These are phyloP conservation scores for Gasterosteus aculeatus DNA, from an alignment of 2,113 vertebrate genomes.

Conservation along the genomic window DNA sequence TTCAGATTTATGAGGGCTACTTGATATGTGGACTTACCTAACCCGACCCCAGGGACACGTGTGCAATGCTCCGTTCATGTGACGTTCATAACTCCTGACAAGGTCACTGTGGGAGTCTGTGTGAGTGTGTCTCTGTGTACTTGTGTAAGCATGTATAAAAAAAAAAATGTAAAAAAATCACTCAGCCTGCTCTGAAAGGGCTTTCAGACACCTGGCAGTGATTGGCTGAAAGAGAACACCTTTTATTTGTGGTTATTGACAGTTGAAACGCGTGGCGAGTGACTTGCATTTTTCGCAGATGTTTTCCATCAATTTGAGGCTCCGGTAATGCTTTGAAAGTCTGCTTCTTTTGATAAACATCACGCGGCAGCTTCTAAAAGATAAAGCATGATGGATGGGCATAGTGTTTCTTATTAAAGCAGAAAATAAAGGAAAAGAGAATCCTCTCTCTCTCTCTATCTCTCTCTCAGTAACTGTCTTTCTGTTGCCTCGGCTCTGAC, in stretches of 20 bases:
- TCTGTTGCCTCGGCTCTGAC: constrained; percentile 46
- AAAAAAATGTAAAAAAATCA: constrained; percentile 18
- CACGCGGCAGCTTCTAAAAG: constrained; percentile 36
- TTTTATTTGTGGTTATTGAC: constrained; percentile 51
- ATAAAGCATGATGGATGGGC: constrained; percentile 50
- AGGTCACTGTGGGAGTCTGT: constrained; percentile 56
- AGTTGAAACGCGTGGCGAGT: constrained; percentile 32
- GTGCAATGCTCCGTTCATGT: constrained; percentile 35
- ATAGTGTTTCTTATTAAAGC: constrained; percentile 32
- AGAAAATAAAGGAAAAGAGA: constrained; percentile 45
- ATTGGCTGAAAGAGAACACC: constrained; percentile 62
- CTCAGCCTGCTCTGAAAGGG: constrained; percentile 48
- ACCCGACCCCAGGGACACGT: constrained; percentile 27
- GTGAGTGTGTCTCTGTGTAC: constrained; percentile 17
- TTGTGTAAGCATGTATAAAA: constrained; percentile 17
- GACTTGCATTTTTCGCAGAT: constrained; percentile 49
- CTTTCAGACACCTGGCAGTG: constrained; percentile 67
- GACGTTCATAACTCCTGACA: constrained; percentile 65
- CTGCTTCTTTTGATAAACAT: constrained; percentile 67
- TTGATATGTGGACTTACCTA: constrained; percentile 27
- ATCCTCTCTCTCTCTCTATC: constrained; percentile 11
- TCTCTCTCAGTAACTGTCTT: constrained; percentile 1
- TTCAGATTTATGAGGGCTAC: constrained; percentile 24
- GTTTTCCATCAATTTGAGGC: constrained; percentile 59
- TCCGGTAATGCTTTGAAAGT: constrained; percentile 65